Conservation (phyloP, 2,888 invertebrate species). For the Cephus sareptanus region DNA sequence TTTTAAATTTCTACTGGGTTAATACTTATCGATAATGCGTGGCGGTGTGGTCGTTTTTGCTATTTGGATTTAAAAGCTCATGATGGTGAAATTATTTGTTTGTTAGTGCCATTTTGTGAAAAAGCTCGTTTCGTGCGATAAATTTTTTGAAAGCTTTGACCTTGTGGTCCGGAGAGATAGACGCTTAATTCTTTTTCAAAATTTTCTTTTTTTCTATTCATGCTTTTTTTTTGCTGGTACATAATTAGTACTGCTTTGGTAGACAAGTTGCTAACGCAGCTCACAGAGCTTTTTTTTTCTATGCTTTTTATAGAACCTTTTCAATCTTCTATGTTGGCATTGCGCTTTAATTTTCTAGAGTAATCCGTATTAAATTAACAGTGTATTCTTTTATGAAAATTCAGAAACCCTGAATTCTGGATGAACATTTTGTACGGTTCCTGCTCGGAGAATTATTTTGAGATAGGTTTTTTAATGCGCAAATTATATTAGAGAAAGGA, state of each 20-base stretch:
- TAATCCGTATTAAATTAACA: neutral
- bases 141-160: neutral
- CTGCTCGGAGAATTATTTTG: neutral
- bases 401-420: neutral
- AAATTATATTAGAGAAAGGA: neutral
- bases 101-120: neutral
- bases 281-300: neutral
- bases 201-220: neutral
- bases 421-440: neutral
- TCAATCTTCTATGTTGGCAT: neutral
- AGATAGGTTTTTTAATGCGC: no score
- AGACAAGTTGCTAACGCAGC: neutral
- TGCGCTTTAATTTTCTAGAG: neutral
- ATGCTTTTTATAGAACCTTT: neutral
- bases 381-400: neutral
- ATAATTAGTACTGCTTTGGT: neutral
- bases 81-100: neutral
- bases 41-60: neutral
- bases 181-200: neutral
- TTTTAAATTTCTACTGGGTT: no score
- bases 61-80: no score
- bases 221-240: neutral
- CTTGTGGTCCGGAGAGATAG: neutral
- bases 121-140: neutral
- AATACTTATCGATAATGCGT: neutral